These are phyloP conservation scores for Drosophila fuyamai DNA, from an alignment of 1,140 invertebrate species.

Conservation along the genomic window DNA sequence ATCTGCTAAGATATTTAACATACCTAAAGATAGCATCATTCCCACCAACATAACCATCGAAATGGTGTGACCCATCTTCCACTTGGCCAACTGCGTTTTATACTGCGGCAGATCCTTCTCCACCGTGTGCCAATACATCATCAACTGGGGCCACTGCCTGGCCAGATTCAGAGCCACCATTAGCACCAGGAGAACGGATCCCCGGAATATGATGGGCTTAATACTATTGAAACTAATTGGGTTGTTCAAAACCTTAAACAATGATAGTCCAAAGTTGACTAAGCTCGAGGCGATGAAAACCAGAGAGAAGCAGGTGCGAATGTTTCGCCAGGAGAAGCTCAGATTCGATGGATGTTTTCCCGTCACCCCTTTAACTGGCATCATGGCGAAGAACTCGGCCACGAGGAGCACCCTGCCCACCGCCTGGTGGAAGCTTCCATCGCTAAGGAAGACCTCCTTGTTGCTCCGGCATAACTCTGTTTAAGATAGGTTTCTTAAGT, in stretches of 20 bases:
- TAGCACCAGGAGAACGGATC: slow-evolving; percentile 55
- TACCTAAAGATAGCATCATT: slow-evolving; percentile 77
- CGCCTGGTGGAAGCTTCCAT: slow-evolving; percentile 79
- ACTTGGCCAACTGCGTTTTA: slow-evolving; percentile 60
- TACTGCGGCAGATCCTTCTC: slow-evolving; percentile 72
- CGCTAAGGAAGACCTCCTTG: slow-evolving; percentile 59
- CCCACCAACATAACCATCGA: slow-evolving; percentile 73
- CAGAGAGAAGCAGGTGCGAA: slow-evolving; percentile 63
- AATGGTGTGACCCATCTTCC: slow-evolving; percentile 66
- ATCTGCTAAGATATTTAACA: neutral
- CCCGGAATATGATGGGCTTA: slow-evolving; percentile 76
- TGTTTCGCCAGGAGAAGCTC: slow-evolving; percentile 70
- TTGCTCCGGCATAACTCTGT: slow-evolving; percentile 47
- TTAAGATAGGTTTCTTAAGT: neutral
- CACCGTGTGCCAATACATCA: slow-evolving; percentile 70
- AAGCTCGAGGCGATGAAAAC: slow-evolving; percentile 50
- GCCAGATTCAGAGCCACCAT: slow-evolving; percentile 63
- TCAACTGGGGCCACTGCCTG: slow-evolving; percentile 76
- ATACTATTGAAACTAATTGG: slow-evolving; percentile 75
- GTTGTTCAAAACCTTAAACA: slow-evolving; percentile 62
- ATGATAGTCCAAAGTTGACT: slow-evolving; percentile 45
- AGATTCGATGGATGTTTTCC: slow-evolving; percentile 57
- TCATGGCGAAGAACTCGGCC: slow-evolving; percentile 82
- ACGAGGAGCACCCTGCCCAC: slow-evolving; percentile 69
- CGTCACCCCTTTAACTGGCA: slow-evolving; percentile 78